Percentiles rank a stretch among this genome's conserved stretches.
phyloP scores from a whole-genome alignment of 2,797 vertebrate genomes.

The Dermochelys coriacea region DNA sequence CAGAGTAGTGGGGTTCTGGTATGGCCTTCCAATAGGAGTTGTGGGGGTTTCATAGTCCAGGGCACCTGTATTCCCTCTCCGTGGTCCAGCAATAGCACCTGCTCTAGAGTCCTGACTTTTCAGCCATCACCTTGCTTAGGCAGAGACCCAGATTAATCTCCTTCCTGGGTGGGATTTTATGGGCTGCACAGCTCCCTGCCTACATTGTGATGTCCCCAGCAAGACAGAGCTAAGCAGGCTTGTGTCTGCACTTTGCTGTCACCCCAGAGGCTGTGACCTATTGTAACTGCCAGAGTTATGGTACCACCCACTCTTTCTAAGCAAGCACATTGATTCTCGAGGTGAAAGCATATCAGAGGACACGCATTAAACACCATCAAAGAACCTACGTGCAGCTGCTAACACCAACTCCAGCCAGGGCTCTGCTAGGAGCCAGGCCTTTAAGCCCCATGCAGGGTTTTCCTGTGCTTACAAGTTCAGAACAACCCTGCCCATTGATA shows the following conservation, averaged over 20 bases:
- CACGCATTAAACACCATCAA: background rate
- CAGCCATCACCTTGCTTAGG: background rate
- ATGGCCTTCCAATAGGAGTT: too few species aligned
- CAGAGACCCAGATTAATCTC: background rate
- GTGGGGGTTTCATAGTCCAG: background rate
- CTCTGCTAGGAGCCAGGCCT: background rate
- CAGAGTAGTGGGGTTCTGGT: background rate
- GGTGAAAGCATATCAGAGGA: background rate
- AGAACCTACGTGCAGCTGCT: too few species aligned
- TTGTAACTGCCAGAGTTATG: background rate
- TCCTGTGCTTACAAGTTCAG: background rate
- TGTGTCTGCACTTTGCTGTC: background rate
- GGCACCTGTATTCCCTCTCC: too few species aligned
- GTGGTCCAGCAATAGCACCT: background rate
- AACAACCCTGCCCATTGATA: background rate
- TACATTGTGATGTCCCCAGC: background rate
- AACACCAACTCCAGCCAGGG: background rate
- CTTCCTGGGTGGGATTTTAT: background rate
- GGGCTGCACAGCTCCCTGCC: background rate
- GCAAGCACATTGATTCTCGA: background rate
- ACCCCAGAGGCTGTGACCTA: background rate
- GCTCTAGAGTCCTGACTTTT: background rate
- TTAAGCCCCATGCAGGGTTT: background rate
- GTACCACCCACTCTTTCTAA: background rate
- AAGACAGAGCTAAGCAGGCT: background rate